Evolutionary conservation across 2,888 invertebrate species (phyloP), one percentile per base, ranked within the genome.

Genomic region (Phoronis australis): DNA sequence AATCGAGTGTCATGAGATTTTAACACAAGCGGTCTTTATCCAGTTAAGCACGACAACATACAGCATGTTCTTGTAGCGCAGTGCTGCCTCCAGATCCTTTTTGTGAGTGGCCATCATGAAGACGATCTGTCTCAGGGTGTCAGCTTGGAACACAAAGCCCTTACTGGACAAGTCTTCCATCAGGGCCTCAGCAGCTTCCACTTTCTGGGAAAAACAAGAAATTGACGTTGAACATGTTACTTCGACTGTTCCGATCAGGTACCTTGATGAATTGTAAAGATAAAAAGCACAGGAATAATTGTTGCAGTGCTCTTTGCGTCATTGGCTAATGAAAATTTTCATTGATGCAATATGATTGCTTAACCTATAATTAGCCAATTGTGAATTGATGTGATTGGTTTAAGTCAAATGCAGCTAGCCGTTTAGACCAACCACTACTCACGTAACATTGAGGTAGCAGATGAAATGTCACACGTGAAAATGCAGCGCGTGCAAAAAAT

Each of bases 61-160:
- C 65, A 63, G 41, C 23, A 51, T 37, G 12, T 54, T 45, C 2
- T 56, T 53, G 38, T 43, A 80, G 41, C 82, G 74, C 37, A 83
- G 65, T 0, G 88, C 86, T 56, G 82, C 83, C 0, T 85, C 83
- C 15, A 87, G 64, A 45, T 85, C 81, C 47, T 83, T 81, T 52
- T 82, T 78, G 20, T 79, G 76, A 2, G 24, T 22, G 12, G 83
- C 81, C 58, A 85, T 88, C 31, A 85, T 76, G 59, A 87, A 87
- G 50, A 85, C 79, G 0, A 90, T 64, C 62, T 85, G 83, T 0
- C 85, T 84, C 49, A 83, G 80, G 18, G 83, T 74, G 1, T 84
- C 82, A 0, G 76, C 59, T 0, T 82, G 80, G 12, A 86, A 78
- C 23, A 81, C 80, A 66, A 84, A 87, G 20, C 83, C 80, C 0